These are phyloP conservation scores for Caenorhabditis sp. DNA, from an alignment of 2,888 invertebrate genomes.

Conservation along the genomic window DNA sequence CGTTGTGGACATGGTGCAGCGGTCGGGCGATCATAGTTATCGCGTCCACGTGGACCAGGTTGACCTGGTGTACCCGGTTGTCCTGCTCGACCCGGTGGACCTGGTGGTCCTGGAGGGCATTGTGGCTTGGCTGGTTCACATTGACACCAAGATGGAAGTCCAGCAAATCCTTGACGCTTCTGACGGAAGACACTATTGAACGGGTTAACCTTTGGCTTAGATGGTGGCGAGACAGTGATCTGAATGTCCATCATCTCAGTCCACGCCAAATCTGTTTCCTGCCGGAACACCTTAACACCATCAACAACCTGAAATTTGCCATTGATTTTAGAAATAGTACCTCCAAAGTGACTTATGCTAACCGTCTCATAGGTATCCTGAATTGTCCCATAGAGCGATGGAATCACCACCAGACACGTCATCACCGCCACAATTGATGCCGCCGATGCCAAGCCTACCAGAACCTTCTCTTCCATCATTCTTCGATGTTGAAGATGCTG, in stretches of 20 bases:
- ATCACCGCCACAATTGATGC: too few species aligned
- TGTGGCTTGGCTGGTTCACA: constrained; percentile 65
- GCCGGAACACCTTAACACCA: constrained; percentile 65
- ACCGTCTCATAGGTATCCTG: too few species aligned
- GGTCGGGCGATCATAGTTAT: constrained; percentile 55
- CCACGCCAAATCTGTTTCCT: constrained; percentile 67
- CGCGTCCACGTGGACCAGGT: constrained; percentile 54
- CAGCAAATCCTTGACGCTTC: constrained; percentile 58
- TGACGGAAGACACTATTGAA: constrained; percentile 67
- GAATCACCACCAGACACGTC: too few species aligned
- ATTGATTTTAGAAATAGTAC: too few species aligned
- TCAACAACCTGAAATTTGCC: constrained; percentile 46
- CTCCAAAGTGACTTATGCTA: too few species aligned
- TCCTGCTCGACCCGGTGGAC: constrained; percentile 59
- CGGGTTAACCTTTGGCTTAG: constrained; percentile 58
- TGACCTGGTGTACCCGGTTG: constrained; percentile 44
- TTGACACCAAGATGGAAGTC: constrained; percentile 68
- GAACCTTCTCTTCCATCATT: too few species aligned
- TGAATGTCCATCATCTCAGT: constrained; percentile 68
- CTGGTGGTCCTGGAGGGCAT: constrained; percentile 59
- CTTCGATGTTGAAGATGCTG: too few species aligned
- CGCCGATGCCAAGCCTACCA: too few species aligned
- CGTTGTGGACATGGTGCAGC: constrained; percentile 57
- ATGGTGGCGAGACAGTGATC: constrained; percentile 66
- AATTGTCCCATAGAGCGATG: too few species aligned